phyloP scores from a whole-genome alignment of 37 sponge, comb jelly and placozoan species.

The Cliona cf. orientalis region DNA sequence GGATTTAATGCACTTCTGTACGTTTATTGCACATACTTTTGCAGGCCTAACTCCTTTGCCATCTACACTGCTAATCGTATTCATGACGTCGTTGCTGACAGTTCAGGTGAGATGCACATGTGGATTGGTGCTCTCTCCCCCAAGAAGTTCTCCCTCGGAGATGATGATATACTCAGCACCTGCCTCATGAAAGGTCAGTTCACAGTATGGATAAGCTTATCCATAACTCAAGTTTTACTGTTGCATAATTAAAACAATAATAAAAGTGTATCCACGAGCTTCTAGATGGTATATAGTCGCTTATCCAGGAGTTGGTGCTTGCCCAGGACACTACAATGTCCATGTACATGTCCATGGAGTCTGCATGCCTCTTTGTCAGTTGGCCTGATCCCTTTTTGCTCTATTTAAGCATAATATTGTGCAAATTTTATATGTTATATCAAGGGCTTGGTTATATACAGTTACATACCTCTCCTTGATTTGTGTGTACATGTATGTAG shows the following conservation, averaged over 20 bases:
- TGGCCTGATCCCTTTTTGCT: too few species aligned
- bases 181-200: constrained; percentile 34
- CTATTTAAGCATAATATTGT: too few species aligned
- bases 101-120: constrained; percentile 78
- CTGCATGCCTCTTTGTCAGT: too few species aligned
- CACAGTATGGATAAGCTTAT: not conserved
- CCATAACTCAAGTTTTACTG: not conserved
- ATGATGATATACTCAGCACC: constrained; percentile 28
- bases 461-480: too few species aligned
- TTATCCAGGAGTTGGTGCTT: too few species aligned
- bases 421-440: too few species aligned
- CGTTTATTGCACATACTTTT: too few species aligned
- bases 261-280: not conserved
- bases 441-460: too few species aligned
- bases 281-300: too few species aligned
- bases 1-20: too few species aligned
- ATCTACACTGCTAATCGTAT: constrained; percentile 82
- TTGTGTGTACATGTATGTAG: constrained; percentile 9
- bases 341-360: too few species aligned
- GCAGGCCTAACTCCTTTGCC: constrained; percentile 79
- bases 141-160: constrained; percentile 59
- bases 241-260: not conserved
- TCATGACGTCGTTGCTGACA: constrained; percentile 65
- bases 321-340: too few species aligned
- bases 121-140: constrained; percentile 83